Evolutionary conservation across 1,140 invertebrate species (phyloP).

Genomic region (Dreissena polymorpha): DNA sequence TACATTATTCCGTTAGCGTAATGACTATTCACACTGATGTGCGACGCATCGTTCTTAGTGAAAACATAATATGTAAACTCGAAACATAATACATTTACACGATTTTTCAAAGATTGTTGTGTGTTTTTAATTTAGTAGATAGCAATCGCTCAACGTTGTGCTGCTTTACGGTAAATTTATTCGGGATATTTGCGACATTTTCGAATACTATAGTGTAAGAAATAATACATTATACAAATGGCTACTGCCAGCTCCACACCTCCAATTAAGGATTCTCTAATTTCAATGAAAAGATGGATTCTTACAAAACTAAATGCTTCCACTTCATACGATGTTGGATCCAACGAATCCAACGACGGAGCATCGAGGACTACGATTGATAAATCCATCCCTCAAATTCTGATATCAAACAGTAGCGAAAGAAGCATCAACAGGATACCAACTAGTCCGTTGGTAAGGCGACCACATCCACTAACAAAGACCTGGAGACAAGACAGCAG

Average conservation of each 20-base stretch:
- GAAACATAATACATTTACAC: too few relatives aligned
- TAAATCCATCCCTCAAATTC: constrained; percentile 22
- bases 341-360: neutral
- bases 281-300: constrained; percentile 32
- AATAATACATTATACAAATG: neutral
- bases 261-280: neutral
- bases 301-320: constrained; percentile 10
- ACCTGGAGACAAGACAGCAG: constrained; percentile 7
- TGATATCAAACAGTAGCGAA: constrained; percentile 34
- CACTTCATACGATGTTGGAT: neutral
- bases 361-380: neutral
- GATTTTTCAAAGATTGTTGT: too few relatives aligned
- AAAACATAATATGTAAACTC: too few relatives aligned
- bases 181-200: too few relatives aligned
- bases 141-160: too few relatives aligned
- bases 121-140: too few relatives aligned
- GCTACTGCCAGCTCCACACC: neutral
- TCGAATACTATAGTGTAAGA: too few relatives aligned
- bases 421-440: constrained; percentile 30
- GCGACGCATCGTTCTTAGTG: too few relatives aligned
- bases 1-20: too few relatives aligned
- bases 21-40: too few relatives aligned
- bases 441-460: constrained; percentile 5
- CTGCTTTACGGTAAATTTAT: too few relatives aligned
- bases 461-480: constrained; percentile 21